A percentile compares a stretch with the other conserved stretches of the same genome.
Conservation (phyloP, 2,797 vertebrate genomes). For the Crossoptilon crossoptilon region DNA sequence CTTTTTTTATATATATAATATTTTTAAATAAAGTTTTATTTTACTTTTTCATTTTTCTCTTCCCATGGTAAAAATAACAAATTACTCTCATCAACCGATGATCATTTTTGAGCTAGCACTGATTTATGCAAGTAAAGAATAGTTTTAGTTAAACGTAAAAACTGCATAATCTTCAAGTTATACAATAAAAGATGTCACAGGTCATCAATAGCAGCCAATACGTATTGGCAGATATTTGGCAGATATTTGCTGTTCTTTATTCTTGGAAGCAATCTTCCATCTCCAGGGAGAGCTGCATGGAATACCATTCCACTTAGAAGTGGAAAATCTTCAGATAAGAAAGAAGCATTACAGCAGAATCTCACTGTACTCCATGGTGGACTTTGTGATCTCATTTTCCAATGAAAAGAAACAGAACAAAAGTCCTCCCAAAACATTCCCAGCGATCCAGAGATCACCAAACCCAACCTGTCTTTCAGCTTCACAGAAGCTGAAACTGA, state of each 20-base stretch:
- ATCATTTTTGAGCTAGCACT: not conserved
- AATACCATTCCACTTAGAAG: not conserved
- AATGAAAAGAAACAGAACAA: slow-evolving; percentile 18
- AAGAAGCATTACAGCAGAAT: not conserved
- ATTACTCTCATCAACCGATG: not conserved
- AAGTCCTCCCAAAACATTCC: not conserved
- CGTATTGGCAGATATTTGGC: not conserved
- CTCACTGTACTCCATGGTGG: not conserved
- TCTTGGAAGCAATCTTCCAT: not conserved
- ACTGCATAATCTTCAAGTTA: not conserved
- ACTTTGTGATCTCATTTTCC: not conserved
- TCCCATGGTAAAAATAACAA: not conserved
- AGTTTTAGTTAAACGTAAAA: not conserved
- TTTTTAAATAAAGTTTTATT: not conserved
- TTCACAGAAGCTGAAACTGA: slow-evolving; percentile 42
- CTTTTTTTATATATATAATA: not conserved
- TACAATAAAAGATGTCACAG: not conserved
- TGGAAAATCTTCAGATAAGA: not conserved
- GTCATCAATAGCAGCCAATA: not conserved
- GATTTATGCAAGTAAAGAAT: not conserved
- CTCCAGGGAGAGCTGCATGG: not conserved
- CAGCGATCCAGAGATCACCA: slow-evolving; percentile 6
- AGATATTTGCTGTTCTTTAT: not conserved
- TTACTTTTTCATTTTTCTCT: not conserved
- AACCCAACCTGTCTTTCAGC: slow-evolving; percentile 57